Evolutionary conservation across 1,140 invertebrate genomes (phyloP), one percentile per base, ranked within the genome.

Genomic region (Orussus abietinus): DNA sequence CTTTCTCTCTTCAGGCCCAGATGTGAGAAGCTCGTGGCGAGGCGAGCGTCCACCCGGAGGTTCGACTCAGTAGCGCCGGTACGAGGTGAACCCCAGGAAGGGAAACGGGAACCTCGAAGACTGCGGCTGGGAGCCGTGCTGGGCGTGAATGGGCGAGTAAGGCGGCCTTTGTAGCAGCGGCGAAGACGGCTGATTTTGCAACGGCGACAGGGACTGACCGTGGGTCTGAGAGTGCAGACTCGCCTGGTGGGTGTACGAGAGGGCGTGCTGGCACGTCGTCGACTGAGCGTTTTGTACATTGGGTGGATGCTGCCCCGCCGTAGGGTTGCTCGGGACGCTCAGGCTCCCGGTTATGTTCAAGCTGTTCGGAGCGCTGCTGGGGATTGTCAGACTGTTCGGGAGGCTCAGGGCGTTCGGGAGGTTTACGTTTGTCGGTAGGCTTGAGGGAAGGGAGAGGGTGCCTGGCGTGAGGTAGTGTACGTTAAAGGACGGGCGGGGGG

Each of bases 391-490:
- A 34, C 40, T 57, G 29, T 59, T 60, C 15, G 54, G 54, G 25
- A 60, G 57, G 47, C 41, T 58, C 36, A 49, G 51, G 31, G 57
- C 35, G 11, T 54, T 64, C 37, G 56, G 61, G 45, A 65, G 55
- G 53, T 64, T 68, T 50, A 68, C 48, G 51, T 62, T 65, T 30
- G 59, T 61, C 51, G 62, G 61, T 51, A 68, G 54, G 55, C 54
- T 68, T 49, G 64, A 67, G 36, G 65, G 55, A 52, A 69, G 53
- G 50, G 67, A 67, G 34, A 64, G 49, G 51, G 59, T 66, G 55
- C 69, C 65, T 56, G 69, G 69, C 53, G 69, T 66, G 62, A 73
- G 65, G 59, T 73, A 73, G 61, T 70, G 70, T 59, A 71, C 59
- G 61, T 72, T 72, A 60, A 68, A 68, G 59, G 70, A 67, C 59